Base-by-base conservation (phyloP, 2,113 vertebrate genomes). In the Bufo bufo region DNA sequence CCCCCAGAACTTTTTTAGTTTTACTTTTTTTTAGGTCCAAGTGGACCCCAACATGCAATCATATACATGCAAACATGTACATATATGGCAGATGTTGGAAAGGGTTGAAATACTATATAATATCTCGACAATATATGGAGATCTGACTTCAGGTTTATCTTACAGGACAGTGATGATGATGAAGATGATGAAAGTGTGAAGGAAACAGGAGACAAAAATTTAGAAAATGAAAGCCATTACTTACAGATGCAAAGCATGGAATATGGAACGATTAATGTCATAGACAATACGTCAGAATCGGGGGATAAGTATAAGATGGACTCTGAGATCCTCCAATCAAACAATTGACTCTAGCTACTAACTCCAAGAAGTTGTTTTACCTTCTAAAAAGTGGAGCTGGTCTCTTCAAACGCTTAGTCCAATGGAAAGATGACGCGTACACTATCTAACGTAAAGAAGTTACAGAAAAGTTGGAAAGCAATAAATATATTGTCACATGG, bases 201-300 rank as follows among this genome's bases (percentile, higher is more conserved):
- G 3, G 20, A 89, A 72, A 69, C 58, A 63, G 88, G 84, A 13
- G 19, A 10, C 0, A 0, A 20, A 16, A 72, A 47, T 13, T 56
- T 84, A 65, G 45, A 17, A 33, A 59, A 74, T 66, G 93, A 95
- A 87, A 90, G 43, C 45, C 14, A 69, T 47, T 82, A 89, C 14
- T 83, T 94, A 54, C 90, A 91, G 12, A 1, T 87, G 23, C 50
- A 85, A 12, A 49, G 54, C 54, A 74, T 52, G 77, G 90, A 85
- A 8, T 95, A 96, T 0, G 93, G 95, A 19, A 90, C 92, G 2
- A 88, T 90, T 82, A 0, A 23, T 33, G 33, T 33, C 33, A 33
- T 33, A 4, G 10, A 14, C 47, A 50, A 9, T 4, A 2, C 23
- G 10, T 12, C 33, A 10, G 49, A 81, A 10, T 9, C 49, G 1